A percentile compares a stretch with the other conserved stretches of the same genome.
phyloP scores from a whole-genome alignment of 2,113 vertebrate species.

The Gallinago undulata region DNA sequence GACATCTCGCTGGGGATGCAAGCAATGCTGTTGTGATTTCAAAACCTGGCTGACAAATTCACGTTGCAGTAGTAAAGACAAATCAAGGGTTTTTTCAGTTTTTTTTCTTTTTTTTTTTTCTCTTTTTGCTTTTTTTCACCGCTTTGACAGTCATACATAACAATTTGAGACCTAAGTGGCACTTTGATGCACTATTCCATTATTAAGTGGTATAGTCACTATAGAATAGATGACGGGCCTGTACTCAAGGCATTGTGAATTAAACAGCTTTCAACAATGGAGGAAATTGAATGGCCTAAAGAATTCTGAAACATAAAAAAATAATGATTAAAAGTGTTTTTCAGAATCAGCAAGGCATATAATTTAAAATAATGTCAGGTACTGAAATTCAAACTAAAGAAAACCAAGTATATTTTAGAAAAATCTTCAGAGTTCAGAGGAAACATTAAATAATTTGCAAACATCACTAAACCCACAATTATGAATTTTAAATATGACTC shows the following conservation, averaged over 20 bases:
- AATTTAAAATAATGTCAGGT: conserved; percentile 66
- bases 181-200: conserved; percentile 83
- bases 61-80: conserved; percentile 83
- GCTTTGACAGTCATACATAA: conserved; percentile 87
- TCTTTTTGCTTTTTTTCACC: conserved; percentile 68
- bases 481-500: conserved; percentile 32
- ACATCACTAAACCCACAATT: conserved; percentile 58
- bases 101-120: conserved; percentile 3
- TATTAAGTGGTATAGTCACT: conserved; percentile 82
- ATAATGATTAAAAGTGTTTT: conserved; percentile 74
- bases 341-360: conserved; percentile 62
- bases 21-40: conserved; percentile 88
- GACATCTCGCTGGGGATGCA: conserved; percentile 86
- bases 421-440: conserved; percentile 58
- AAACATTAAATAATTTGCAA: conserved; percentile 63
- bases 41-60: conserved; percentile 93
- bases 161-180: conserved; percentile 85
- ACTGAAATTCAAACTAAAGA: conserved; percentile 60
- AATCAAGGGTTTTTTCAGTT: conserved; percentile 72
- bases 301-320: conserved; percentile 72
- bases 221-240: conserved; percentile 79
- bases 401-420: conserved; percentile 68
- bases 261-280: conserved; percentile 73
- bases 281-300: conserved; percentile 59
- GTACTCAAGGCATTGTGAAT: conserved; percentile 72